Evolutionary conservation across 1,140 invertebrate species (phyloP).

Genomic region (Panulirus ornatus): DNA sequence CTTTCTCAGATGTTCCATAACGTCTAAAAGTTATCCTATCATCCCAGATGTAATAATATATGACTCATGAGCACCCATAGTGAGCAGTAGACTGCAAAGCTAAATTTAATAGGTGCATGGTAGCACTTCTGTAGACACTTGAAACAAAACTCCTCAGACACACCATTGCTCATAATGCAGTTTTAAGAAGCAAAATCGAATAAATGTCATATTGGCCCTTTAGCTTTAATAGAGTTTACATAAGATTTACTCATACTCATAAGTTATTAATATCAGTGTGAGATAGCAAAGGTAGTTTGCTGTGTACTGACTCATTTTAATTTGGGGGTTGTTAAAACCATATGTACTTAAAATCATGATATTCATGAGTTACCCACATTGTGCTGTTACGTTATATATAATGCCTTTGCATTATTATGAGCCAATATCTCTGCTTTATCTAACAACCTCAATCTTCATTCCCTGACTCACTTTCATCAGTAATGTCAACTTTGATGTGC

Average conservation of each 20-base stretch:
- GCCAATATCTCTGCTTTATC: not conserved
- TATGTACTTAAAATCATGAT: too few relatives aligned
- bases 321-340: too few relatives aligned
- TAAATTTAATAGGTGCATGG: slow-evolving; percentile 4
- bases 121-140: slow-evolving; percentile 12
- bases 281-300: not conserved
- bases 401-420: not conserved
- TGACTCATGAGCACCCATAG: slow-evolving; percentile 16
- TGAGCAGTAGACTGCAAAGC: slow-evolving; percentile 15
- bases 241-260: too few relatives aligned
- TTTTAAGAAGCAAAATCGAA: not conserved
- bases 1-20: not conserved
- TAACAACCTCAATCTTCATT: too few relatives aligned
- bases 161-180: not conserved
- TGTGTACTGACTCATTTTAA: not conserved
- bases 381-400: too few relatives aligned
- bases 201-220: slow-evolving; percentile 3
- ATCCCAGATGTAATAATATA: not conserved
- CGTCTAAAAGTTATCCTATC: not conserved
- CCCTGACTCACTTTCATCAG: too few relatives aligned
- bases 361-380: too few relatives aligned
- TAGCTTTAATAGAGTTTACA: not conserved
- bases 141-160: slow-evolving; percentile 12
- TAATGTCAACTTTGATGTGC: too few relatives aligned
- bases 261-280: not conserved